phyloP scores from a whole-genome alignment of 1,140 invertebrate species.

The Zaprionus taronus region DNA sequence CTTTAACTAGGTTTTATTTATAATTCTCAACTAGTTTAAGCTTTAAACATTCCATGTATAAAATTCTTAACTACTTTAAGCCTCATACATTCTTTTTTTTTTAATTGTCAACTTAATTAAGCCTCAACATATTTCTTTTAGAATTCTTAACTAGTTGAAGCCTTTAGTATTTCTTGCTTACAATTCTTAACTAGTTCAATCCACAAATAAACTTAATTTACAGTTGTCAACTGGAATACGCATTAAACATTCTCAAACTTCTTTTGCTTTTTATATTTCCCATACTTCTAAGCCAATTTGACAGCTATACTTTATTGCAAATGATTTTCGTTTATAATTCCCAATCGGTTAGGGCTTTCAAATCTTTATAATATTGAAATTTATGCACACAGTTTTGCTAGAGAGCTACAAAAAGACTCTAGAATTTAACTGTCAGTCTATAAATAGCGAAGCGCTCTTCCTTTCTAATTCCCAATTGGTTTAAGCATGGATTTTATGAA shows the following conservation, averaged over 20 bases:
- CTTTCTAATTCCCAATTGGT: conserved; percentile 5
- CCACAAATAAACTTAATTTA: no score
- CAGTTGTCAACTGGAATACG: no score
- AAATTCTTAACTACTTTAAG: no score
- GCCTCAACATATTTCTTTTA: accelerated
- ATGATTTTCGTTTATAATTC: conserved; percentile 2
- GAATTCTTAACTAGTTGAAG: no score
- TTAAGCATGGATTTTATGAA: conserved; percentile 8
- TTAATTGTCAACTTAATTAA: background rate
- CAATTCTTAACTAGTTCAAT: no score
- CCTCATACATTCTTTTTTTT: no score
- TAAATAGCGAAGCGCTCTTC: conserved; percentile 6
- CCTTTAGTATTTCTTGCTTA: no score
- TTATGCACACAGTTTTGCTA: background rate
- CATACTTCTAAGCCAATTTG: no score
- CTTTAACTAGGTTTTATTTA: background rate
- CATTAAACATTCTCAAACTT: no score
- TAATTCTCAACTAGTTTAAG: conserved; percentile 5
- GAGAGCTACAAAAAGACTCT: background rate
- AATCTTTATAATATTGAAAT: background rate
- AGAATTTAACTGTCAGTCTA: background rate
- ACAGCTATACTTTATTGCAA: background rate
- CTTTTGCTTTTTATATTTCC: no score
- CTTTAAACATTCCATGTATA: background rate
- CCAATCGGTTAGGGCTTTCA: background rate